A percentile compares a stretch with the other conserved stretches of the same genome.
Conservation (phyloP, 2,797 vertebrate species). For the Spinus pinus region DNA sequence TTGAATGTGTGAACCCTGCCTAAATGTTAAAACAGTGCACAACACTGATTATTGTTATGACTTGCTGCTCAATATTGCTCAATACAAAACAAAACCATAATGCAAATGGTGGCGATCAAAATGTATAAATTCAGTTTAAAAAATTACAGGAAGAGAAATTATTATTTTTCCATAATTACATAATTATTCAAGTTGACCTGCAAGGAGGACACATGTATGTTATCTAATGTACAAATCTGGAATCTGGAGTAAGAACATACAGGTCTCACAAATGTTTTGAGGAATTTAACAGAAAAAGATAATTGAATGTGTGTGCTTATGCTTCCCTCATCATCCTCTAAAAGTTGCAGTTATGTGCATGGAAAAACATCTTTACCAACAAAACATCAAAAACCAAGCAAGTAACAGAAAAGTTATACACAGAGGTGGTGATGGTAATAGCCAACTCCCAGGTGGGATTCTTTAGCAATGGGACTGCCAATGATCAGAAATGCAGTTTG, state of each 20-base stretch:
- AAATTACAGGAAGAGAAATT: background rate
- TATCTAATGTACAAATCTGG: background rate
- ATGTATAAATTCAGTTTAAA: background rate
- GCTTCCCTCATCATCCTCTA: background rate
- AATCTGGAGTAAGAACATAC: background rate
- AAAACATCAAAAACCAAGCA: background rate
- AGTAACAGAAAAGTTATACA: background rate
- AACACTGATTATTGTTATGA: background rate
- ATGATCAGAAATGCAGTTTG: background rate
- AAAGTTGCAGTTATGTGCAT: background rate
- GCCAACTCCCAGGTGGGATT: background rate
- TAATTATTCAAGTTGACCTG: background rate
- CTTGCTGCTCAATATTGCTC: background rate
- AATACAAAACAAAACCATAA: background rate
- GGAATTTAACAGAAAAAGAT: background rate
- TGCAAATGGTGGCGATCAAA: background rate
- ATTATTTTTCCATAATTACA: background rate
- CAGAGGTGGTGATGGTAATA: background rate
- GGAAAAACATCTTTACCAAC: background rate
- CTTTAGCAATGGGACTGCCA: background rate
- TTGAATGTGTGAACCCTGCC: background rate
- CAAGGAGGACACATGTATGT: background rate
- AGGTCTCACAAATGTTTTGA: background rate
- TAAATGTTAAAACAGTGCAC: background rate
- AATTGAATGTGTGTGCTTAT: background rate